Base-by-base conservation (phyloP, 2,113 vertebrate genomes). In the Bos javanicus region DNA sequence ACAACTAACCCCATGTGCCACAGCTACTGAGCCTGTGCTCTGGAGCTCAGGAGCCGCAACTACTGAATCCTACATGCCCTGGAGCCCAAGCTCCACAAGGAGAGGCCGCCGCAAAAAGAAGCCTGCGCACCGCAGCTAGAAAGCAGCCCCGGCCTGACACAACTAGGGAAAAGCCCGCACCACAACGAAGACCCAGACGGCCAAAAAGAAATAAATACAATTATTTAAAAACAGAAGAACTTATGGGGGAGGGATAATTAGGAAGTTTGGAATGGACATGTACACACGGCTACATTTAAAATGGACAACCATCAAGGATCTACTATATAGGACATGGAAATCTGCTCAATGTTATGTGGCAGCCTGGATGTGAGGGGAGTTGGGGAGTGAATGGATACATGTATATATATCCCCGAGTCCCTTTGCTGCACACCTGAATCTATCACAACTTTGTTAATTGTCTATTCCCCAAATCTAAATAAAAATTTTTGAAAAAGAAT, bases 1-100 rank as follows among this genome's bases (percentile, higher is more conserved):
- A 7, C 36, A 26, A 3, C 25, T 76, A 26, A 76, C 2, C 6
- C 71, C 21, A 0, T 76, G 71, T 26, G 21, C 12, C 39, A 43
- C 23, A 43, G 25, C 71, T 76, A 26, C 23, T 43, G 71, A 76
- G 12, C 71, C 36, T 76, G 36, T 23, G 3, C 11, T 14, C 36
- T 26, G 3, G 36, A 14, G 71, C 71, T 7, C 23, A 74, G 71
- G 23, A 43, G 23, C 36, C 0, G 0, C 36, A 76, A 1, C 19
- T 39, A 23, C 21, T 15, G 71, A 43, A 43, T 26, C 2, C 39
- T 76, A 26, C 23, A 43, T 7, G 23, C 39, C 39, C 71, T 7
- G 23, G 39, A 76, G 39, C 36, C 39, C 39, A 43, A 43, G 39
- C 23, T 26, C 71, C 0, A 0, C 71, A 43, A 76, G 12, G 36